Conservation (phyloP, 2,113 vertebrate species). For the Pavo muticus region DNA sequence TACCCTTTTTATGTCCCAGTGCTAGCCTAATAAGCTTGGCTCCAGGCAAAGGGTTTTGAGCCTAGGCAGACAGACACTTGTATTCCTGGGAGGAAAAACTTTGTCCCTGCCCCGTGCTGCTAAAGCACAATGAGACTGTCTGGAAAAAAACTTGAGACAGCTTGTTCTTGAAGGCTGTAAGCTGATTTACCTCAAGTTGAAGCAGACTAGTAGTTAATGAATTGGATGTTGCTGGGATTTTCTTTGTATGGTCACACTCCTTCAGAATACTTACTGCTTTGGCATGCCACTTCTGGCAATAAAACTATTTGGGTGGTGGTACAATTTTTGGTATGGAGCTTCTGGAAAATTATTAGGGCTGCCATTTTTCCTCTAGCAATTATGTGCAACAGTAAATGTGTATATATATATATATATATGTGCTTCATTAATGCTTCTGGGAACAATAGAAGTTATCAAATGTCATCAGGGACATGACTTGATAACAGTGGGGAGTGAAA, state of each 20-base stretch:
- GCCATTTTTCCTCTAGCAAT: background rate
- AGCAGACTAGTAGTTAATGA: background rate
- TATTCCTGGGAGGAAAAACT: background rate
- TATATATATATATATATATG: too few relatives aligned
- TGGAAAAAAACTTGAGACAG: background rate
- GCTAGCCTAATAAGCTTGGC: background rate
- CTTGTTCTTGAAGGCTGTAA: background rate
- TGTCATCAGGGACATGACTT: background rate
- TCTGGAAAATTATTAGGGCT: background rate
- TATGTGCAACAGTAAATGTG: background rate
- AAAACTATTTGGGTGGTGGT: background rate
- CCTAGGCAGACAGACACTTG: background rate
- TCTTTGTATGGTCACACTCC: background rate
- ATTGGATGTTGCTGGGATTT: background rate
- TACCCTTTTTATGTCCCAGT: background rate
- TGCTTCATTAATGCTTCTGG: background rate
- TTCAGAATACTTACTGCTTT: background rate
- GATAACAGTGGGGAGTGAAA: background rate
- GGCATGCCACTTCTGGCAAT: background rate
- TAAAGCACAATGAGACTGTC: background rate
- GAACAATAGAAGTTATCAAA: background rate
- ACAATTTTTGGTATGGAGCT: background rate
- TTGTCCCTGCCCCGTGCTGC: background rate
- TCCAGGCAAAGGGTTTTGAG: background rate
- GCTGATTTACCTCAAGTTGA: background rate